These are phyloP conservation scores for Drosophila biarmipes DNA, from an alignment of 1,140 invertebrate species.

Conservation along the genomic window DNA sequence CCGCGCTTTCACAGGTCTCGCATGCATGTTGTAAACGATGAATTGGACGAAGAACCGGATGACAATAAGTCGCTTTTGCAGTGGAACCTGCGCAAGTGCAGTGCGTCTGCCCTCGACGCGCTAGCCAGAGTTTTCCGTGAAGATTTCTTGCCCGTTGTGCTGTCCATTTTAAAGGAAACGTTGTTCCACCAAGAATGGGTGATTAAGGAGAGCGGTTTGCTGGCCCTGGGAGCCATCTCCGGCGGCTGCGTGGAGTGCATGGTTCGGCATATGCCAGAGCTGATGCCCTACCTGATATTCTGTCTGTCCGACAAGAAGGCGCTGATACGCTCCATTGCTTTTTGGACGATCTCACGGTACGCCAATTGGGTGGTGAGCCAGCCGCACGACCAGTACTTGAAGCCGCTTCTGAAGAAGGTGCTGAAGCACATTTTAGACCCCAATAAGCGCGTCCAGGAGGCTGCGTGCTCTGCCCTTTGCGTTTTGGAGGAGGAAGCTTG, in stretches of 20 bases:
- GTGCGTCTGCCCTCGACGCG: slow-evolving; percentile 98
- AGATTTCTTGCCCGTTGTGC: slow-evolving; percentile 95
- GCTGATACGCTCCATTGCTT: slow-evolving; percentile 98
- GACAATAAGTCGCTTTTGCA: slow-evolving; percentile 97
- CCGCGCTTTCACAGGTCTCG: slow-evolving; percentile 98
- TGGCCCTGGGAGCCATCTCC: slow-evolving; percentile 98
- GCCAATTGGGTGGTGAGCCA: slow-evolving; percentile 99
- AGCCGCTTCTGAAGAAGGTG: slow-evolving; percentile 97
- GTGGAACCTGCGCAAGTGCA: slow-evolving; percentile 99
- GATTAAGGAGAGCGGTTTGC: slow-evolving; percentile 97
- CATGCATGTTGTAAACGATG: slow-evolving; percentile 91
- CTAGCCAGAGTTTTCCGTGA: slow-evolving; percentile 98
- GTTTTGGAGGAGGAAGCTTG: slow-evolving; percentile 99
- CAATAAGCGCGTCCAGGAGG: slow-evolving; percentile 99
- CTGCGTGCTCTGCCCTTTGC: slow-evolving; percentile 99
- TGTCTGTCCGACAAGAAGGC: slow-evolving; percentile 98
- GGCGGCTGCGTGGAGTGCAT: slow-evolving; percentile 99
- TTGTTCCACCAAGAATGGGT: slow-evolving; percentile 98
- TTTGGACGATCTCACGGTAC: slow-evolving; percentile 99
- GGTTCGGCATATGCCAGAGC: slow-evolving; percentile 96
- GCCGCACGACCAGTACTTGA: slow-evolving; percentile 96
- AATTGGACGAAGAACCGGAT: slow-evolving; percentile 92
- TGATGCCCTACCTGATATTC: slow-evolving; percentile 97
- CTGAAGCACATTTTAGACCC: slow-evolving; percentile 97
- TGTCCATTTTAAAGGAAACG: slow-evolving; percentile 98